phyloP scores from a whole-genome alignment of 2,797 vertebrate species.

The Trachops cirrhosus region DNA sequence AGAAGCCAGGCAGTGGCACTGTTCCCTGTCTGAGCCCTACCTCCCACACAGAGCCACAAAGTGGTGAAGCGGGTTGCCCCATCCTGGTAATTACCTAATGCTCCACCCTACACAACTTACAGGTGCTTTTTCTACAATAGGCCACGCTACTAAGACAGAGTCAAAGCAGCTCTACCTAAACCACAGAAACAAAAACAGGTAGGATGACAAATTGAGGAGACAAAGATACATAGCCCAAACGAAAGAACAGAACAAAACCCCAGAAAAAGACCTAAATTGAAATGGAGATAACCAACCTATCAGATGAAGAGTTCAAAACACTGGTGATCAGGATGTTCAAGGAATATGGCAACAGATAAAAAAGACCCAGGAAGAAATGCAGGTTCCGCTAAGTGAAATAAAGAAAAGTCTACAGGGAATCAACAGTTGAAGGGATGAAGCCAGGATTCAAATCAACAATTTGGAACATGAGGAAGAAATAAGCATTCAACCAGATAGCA shows the following conservation, averaged over 20 bases:
- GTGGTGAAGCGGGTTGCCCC: background rate
- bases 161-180: background rate
- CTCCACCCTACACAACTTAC: background rate
- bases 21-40: background rate
- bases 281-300: too few species aligned
- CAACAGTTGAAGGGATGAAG: too few species aligned
- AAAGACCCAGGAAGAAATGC: too few species aligned
- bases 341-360: too few species aligned
- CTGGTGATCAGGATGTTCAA: too few species aligned
- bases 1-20: background rate
- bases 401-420: too few species aligned
- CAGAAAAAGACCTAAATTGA: background rate
- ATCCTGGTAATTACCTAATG: background rate
- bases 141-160: background rate
- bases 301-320: too few species aligned
- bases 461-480: too few species aligned
- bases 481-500: too few species aligned
- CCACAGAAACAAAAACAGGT: background rate
- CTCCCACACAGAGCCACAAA: background rate
- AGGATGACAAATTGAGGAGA: background rate
- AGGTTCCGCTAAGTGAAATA: too few species aligned
- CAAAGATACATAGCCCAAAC: background rate
- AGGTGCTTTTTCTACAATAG: background rate
- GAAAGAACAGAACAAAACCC: background rate
- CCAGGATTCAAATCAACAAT: too few species aligned